Base-by-base conservation (phyloP, 2,888 invertebrate species). In the Pinctada fucata region DNA sequence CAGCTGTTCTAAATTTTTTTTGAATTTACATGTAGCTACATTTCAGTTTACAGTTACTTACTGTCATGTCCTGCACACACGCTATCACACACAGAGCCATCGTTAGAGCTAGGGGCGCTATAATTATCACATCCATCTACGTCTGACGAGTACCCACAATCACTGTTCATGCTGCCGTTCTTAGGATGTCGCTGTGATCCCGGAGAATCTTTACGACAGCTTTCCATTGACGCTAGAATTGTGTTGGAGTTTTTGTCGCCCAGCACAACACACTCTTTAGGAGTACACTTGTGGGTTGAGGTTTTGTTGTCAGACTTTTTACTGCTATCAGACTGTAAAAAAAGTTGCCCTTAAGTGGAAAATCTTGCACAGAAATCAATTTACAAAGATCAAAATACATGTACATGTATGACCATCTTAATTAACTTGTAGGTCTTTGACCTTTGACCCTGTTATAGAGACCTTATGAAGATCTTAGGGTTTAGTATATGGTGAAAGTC, bases 121-220 rank as follows among this genome's bases (percentile, higher is more conserved):
- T 96, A 96, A 73, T 95, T 95, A 78, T 95, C 95, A 89, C 96
- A 91, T 72, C 89, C 89, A 47, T 91, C 96, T 85, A 95, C 95
- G 82, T 96, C 97, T 10, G 97, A 97, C 45, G 96, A 96, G 92
- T 97, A 97, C 65, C 97, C 97, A 89, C 96, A 96, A 93, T 97
- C 97, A 91, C 95, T 95, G 66, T 84, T 83, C 63, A 85, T 67
- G 78, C 84, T 83, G 5, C 83, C 83, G 3, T 80, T 70, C 50
- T 78, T 72, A 65, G 79, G 75, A 10, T 79, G 82, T 50, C 69
- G 8, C 13, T 51, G 50, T 3, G 63, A 65, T 51, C 66, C 66
- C 48, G 50, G 50, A 16, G 68, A 47, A 10, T 72, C 49, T 3
- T 48, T 70, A 51, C 84, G 81, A 83, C 87, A 87, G 76, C 85